Conservation (phyloP, 2,888 invertebrate genomes). For the Cryptocheilus praepositus region DNA sequence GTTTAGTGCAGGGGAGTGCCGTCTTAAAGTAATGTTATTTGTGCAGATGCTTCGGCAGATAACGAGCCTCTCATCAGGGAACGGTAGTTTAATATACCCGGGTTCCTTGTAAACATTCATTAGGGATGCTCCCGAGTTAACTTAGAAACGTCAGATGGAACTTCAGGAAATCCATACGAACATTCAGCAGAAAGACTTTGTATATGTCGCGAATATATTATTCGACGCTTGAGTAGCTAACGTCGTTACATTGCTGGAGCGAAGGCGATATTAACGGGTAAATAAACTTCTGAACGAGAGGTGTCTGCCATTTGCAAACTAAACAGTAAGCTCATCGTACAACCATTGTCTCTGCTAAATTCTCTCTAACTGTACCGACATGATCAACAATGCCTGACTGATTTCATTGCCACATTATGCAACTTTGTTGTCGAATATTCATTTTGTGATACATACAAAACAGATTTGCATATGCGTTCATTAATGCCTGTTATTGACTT, state of each 20-base stretch:
- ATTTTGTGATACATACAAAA: no score
- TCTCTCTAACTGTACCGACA: no score
- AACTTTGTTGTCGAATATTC: no score
- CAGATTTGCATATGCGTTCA: no score
- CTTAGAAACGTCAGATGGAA: slow-evolving; percentile 36
- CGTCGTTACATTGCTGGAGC: slow-evolving; percentile 34
- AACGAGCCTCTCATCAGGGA: slow-evolving; percentile 9
- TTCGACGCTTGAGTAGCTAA: slow-evolving; percentile 31
- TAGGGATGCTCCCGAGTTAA: slow-evolving; percentile 41
- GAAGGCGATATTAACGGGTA: slow-evolving; percentile 27
- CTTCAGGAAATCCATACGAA: slow-evolving; percentile 37
- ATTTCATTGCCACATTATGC: no score
- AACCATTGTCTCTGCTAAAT: no score
- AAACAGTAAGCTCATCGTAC: not conserved
- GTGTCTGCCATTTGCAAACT: slow-evolving; percentile 9
- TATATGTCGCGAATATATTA: slow-evolving; percentile 26
- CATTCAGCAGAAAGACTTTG: slow-evolving; percentile 39
- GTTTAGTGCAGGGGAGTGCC: no score
- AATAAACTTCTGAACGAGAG: slow-evolving; percentile 8
- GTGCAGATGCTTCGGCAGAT: not conserved
- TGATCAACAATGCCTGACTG: no score
- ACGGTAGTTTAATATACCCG: slow-evolving; percentile 23
- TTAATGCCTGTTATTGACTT: no score
- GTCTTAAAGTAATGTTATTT: not conserved
- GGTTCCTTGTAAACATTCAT: slow-evolving; percentile 33